A percentile compares a stretch with the other conserved stretches of the same genome.
Evolutionary conservation across 2,797 vertebrate species (phyloP).

Genomic region (Xiphophorus birchmanni): DNA sequence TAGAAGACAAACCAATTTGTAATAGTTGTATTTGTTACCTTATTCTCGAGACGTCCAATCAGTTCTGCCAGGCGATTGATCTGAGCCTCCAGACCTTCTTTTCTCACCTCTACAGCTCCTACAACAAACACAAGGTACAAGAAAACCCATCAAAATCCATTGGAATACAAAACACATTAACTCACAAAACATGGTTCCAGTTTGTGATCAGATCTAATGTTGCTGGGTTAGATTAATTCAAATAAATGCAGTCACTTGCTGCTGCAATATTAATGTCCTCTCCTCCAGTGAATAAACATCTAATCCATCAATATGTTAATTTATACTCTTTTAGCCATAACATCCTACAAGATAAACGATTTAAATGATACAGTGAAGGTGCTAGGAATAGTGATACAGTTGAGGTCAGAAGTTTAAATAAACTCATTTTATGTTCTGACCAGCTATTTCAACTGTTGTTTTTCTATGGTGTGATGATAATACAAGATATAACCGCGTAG

Average conservation of each 20-base stretch:
- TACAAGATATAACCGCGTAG: not conserved
- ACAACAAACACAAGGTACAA: constrained; percentile 38
- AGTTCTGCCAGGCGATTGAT: constrained; percentile 93
- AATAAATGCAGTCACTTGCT: constrained; percentile 3
- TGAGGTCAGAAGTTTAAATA: not conserved
- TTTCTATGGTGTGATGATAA: not conserved
- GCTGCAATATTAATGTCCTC: constrained; percentile 3
- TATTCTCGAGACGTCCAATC: constrained; percentile 93
- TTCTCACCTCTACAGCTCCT: constrained; percentile 87
- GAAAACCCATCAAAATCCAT: not conserved
- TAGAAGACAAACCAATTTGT: constrained; percentile 1
- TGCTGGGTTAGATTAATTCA: constrained; percentile 11
- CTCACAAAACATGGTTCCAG: not conserved
- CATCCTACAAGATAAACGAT: not conserved
- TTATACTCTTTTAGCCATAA: not conserved
- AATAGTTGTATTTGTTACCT: constrained; percentile 78
- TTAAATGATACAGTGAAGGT: not conserved
- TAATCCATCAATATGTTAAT: constrained; percentile 1
- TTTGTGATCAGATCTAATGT: not conserved
- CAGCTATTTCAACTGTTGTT: not conserved
- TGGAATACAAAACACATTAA: not conserved
- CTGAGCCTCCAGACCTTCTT: constrained; percentile 91
- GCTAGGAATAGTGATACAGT: not conserved
- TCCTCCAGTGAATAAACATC: constrained; percentile 7
- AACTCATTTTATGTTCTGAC: not conserved